Evolutionary conservation across 2,888 invertebrate genomes (phyloP), one percentile per base, ranked within the genome.

Genomic region (Malacosoma neustria): DNA sequence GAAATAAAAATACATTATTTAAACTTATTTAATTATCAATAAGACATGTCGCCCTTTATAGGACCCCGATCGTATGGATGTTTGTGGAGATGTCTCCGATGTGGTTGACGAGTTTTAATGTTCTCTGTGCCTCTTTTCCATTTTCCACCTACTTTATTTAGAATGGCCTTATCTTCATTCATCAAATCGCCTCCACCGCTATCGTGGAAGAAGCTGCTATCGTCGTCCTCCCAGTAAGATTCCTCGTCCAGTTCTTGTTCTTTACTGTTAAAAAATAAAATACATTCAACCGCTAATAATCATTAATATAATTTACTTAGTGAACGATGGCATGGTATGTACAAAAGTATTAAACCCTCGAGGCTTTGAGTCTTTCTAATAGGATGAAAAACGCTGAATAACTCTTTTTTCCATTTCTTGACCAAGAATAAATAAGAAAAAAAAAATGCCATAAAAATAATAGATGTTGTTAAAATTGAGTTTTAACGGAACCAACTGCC

Each of bases 31-130:
- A 22, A 7, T 22, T 22, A 22, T 7, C 6, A 22, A 9, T 22
- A 7, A 2, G 22, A 22, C 22, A 22, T 22, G 5, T 22, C 9
- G 22, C 22, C 9, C 2, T 22, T 9, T 9, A 22, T 61, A 38
- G 85, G 85, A 42, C 85, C 85, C 11, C 85, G 69, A 51, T 86
- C 85, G 49, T 82, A 86, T 3, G 85, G 85, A 41, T 86, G 82
- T 80, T 82, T 86, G 57, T 82, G 84, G 12, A 79, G 85, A 84
- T 86, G 85, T 69, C 85, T 74, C 53, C 72, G 81, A 54, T 79
- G 84, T n/a, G 68, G 61, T 3, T 67, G 59, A 11, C 73, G 61
- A 11, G 57, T 57, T 3, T 68, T 58, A 5, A 53, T 53, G 22
- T 54, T 61, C 33, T 65, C 69, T 5, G 53, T 43, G 29, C 58